Percentiles rank a stretch among this genome's conserved stretches.
These are phyloP conservation scores for Drosophila arawakana DNA, from an alignment of 1,140 invertebrate species.

Conservation along the genomic window DNA sequence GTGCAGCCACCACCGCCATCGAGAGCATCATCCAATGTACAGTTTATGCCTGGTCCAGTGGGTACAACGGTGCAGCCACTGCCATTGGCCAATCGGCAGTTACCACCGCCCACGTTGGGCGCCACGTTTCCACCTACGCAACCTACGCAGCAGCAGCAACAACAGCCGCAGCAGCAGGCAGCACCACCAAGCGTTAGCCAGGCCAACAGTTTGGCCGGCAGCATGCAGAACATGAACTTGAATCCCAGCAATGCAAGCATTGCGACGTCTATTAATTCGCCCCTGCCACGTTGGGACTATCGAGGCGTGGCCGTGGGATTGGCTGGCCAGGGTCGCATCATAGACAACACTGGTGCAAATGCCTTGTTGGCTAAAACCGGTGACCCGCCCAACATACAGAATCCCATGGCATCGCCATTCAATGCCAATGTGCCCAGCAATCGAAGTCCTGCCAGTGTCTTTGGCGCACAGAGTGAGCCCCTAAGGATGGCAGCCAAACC, in stretches of 20 bases:
- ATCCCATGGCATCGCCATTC: slow-evolving; percentile 50
- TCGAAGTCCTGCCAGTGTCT: slow-evolving; percentile 45
- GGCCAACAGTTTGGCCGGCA: slow-evolving; percentile 50
- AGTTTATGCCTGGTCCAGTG: slow-evolving; percentile 19
- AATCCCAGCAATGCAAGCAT: slow-evolving; percentile 53
- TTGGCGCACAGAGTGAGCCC: slow-evolving; percentile 18
- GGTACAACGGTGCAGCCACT: background rate
- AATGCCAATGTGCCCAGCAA: slow-evolving; percentile 28
- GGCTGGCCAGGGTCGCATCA: slow-evolving; percentile 7
- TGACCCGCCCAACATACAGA: slow-evolving; percentile 11
- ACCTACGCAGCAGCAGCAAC: background rate
- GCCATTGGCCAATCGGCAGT: background rate
- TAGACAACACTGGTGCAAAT: slow-evolving; percentile 23
- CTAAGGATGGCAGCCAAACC: slow-evolving; percentile 14
- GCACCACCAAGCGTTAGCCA: slow-evolving; percentile 16
- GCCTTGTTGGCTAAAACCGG: slow-evolving; percentile 23
- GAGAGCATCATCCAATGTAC: slow-evolving; percentile 6
- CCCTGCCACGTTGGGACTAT: slow-evolving; percentile 30
- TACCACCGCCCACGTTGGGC: background rate
- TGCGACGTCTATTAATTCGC: background rate
- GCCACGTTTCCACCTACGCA: slow-evolving; percentile 4
- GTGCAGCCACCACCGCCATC: slow-evolving; percentile 18
- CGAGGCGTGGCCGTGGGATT: slow-evolving; percentile 51
- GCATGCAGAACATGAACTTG: slow-evolving; percentile 66
- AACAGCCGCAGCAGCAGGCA: slow-evolving; percentile 3